Conservation (phyloP, 2,113 vertebrate genomes). For the Scatophagus argus region DNA sequence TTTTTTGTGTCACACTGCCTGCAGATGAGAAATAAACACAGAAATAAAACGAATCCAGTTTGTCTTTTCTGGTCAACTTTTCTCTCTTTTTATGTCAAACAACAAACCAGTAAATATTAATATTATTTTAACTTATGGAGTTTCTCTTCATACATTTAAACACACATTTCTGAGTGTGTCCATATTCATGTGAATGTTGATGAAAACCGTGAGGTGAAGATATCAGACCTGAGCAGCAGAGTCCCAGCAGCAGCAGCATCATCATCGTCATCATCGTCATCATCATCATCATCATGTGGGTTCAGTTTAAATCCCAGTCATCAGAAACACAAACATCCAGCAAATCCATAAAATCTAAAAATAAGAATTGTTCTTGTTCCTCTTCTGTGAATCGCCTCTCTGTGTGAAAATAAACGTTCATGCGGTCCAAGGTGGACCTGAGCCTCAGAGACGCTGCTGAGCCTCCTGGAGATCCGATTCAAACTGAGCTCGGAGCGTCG, state of each 20-base stretch:
- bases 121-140: too few species aligned
- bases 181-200: too few species aligned
- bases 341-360: not conserved
- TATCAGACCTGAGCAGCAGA: constrained; percentile 68
- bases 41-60: too few species aligned
- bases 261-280: constrained; percentile 10
- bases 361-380: not conserved
- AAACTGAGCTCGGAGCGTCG: constrained; percentile 9
- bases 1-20: not conserved
- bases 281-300: constrained; percentile 31
- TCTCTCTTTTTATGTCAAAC: too few species aligned
- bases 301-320: constrained; percentile 35
- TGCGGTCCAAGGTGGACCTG: not conserved
- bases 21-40: not conserved
- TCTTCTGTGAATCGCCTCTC: not conserved
- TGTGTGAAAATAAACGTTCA: not conserved
- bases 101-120: too few species aligned
- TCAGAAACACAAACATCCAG: constrained; percentile 20
- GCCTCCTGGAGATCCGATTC: constrained; percentile 2
- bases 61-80: not conserved
- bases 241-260: constrained; percentile 43
- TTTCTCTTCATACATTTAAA: too few species aligned
- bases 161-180: too few species aligned
- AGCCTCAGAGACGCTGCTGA: constrained; percentile 12
- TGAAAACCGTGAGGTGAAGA: too few species aligned